phyloP scores from a whole-genome alignment of 2,888 invertebrate species.

The Andrena camellia region DNA sequence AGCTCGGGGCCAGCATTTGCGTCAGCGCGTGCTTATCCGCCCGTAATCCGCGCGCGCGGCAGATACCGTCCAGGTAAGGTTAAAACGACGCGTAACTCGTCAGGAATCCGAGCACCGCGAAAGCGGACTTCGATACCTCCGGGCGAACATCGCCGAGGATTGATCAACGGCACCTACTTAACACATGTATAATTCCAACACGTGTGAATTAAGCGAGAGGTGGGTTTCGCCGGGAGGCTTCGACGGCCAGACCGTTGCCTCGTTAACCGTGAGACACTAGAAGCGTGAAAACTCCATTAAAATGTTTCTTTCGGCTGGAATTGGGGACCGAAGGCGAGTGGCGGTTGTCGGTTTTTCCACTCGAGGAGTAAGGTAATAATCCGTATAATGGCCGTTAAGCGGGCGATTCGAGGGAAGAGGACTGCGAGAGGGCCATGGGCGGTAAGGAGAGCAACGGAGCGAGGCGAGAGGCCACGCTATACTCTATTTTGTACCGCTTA shows the following conservation, averaged over 20 bases:
- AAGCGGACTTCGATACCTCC: neutral
- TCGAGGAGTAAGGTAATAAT: slow-evolving; percentile 68
- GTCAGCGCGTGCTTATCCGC: slow-evolving; percentile 37
- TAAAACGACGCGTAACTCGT: neutral
- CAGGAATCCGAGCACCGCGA: neutral
- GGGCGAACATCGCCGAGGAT: neutral
- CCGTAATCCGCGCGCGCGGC: slow-evolving; percentile 33
- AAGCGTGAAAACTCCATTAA: neutral
- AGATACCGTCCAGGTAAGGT: slow-evolving; percentile 5
- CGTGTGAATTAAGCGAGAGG: neutral
- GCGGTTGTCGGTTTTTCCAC: slow-evolving; percentile 63
- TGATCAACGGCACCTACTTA: neutral
- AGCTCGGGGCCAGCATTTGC: slow-evolving; percentile 29
- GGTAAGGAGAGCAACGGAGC: slow-evolving; percentile 54
- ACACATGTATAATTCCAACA: neutral
- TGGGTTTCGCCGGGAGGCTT: neutral
- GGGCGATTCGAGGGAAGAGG: slow-evolving; percentile 33
- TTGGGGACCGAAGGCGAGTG: slow-evolving; percentile 8
- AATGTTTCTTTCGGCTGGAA: neutral
- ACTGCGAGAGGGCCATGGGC: slow-evolving; percentile 23
- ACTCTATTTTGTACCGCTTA: slow-evolving; percentile 82
- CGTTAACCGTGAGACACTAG: too few species aligned
- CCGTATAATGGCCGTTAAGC: slow-evolving; percentile 71
- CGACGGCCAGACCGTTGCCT: neutral
- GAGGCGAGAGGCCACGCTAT: slow-evolving; percentile 67